These are phyloP conservation scores for Tichodroma muraria DNA, from an alignment of 2,113 vertebrate genomes.

Conservation along the genomic window DNA sequence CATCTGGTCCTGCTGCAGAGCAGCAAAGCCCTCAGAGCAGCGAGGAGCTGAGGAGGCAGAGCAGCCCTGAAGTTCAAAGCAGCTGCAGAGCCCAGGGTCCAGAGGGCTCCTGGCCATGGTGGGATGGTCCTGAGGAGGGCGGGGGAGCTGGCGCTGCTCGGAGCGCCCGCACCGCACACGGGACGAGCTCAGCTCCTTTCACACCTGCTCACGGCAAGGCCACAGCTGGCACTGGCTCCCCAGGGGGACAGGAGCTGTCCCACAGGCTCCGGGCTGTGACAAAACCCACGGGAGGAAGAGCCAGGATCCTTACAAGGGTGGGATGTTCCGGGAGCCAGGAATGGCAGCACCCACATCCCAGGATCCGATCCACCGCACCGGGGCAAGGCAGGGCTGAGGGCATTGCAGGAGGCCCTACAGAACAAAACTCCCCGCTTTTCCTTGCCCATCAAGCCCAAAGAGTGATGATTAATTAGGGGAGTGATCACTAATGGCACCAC, in stretches of 20 bases:
- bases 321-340: neutral
- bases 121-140: neutral
- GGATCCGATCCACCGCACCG: fast-evolving
- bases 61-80: neutral
- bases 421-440: neutral
- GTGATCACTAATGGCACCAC: neutral
- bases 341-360: fast-evolving
- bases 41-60: neutral
- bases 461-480: neutral
- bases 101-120: neutral
- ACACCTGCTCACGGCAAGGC: neutral
- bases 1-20: neutral
- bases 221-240: neutral
- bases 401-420: neutral
- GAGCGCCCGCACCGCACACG: neutral
- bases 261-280: fast-evolving
- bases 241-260: neutral
- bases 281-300: fast-evolving
- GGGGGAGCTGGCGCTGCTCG: neutral
- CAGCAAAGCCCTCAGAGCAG: neutral
- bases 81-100: neutral
- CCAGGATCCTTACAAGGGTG: fast-evolving
- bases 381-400: neutral
- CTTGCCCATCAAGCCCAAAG: neutral
- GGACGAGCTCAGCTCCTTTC: neutral